Percentiles rank a stretch among this genome's conserved stretches.
Evolutionary conservation across 2,113 vertebrate species (phyloP).

Genomic region (Mustelus asterias): DNA sequence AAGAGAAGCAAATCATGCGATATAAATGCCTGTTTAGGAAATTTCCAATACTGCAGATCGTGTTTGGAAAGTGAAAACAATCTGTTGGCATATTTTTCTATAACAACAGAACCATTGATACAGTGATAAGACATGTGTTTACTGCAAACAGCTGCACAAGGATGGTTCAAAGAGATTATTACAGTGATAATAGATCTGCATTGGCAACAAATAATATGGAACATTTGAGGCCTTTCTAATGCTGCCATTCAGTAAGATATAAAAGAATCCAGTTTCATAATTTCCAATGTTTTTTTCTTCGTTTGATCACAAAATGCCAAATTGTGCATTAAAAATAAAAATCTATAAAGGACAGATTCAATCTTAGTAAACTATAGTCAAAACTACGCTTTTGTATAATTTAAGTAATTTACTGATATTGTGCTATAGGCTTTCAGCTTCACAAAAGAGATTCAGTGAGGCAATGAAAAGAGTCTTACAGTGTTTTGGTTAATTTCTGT

Average conservation of each 20-base stretch:
- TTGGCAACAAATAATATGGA: background rate
- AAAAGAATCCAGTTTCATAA: background rate
- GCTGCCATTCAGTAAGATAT: background rate
- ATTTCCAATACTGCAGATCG: background rate
- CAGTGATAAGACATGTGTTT: background rate
- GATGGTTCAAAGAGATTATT: slow-evolving; percentile 23
- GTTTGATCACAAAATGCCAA: background rate
- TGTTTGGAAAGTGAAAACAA: background rate
- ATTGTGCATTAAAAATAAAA: background rate
- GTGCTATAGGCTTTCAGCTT: background rate
- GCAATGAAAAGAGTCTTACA: background rate
- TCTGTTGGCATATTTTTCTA: background rate
- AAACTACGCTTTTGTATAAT: background rate
- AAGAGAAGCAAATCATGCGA: background rate
- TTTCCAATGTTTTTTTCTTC: background rate
- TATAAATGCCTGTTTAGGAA: background rate
- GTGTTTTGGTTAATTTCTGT: background rate
- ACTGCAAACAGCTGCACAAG: background rate
- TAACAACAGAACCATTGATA: background rate
- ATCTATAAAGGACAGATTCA: background rate
- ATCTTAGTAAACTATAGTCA: background rate
- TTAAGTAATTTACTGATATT: background rate
- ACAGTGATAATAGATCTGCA: background rate
- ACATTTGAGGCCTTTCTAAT: slow-evolving; percentile 1
- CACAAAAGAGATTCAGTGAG: background rate